phyloP scores from a whole-genome alignment of 1,140 invertebrate genomes.

The Palaemon carinicauda region DNA sequence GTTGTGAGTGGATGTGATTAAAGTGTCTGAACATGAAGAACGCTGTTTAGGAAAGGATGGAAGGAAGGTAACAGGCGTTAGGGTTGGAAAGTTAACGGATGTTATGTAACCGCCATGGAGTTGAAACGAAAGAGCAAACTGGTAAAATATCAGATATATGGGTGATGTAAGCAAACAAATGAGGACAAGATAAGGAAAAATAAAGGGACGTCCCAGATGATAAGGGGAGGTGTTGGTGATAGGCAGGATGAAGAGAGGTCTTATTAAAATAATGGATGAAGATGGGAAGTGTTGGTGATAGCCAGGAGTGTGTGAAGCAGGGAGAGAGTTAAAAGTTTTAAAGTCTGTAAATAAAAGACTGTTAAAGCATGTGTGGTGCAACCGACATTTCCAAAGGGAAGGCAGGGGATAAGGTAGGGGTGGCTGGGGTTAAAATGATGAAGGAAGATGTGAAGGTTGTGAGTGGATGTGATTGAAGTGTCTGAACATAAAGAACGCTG shows the following conservation, averaged over 20 bases:
- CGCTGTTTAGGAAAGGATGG: background rate
- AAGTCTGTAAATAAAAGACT: background rate
- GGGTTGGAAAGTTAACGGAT: background rate
- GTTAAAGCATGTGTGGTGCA: background rate
- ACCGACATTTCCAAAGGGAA: background rate
- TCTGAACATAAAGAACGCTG: too few species aligned
- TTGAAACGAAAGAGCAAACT: too few species aligned
- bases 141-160: too few species aligned
- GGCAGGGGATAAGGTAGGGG: background rate
- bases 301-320: background rate
- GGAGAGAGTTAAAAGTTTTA: background rate
- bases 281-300: too few species aligned
- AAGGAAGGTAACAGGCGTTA: background rate
- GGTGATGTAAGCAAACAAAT: too few species aligned
- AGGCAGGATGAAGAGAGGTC: too few species aligned
- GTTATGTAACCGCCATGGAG: too few species aligned
- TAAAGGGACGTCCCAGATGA: too few species aligned
- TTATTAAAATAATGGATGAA: too few species aligned
- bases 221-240: too few species aligned
- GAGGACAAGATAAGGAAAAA: too few species aligned
- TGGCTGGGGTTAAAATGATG: background rate
- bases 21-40: background rate
- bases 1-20: background rate
- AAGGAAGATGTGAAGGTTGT: background rate
- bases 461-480: background rate